These are phyloP conservation scores for Gallinago paraguaiae DNA, from an alignment of 2,113 vertebrate genomes.

Conservation along the genomic window DNA sequence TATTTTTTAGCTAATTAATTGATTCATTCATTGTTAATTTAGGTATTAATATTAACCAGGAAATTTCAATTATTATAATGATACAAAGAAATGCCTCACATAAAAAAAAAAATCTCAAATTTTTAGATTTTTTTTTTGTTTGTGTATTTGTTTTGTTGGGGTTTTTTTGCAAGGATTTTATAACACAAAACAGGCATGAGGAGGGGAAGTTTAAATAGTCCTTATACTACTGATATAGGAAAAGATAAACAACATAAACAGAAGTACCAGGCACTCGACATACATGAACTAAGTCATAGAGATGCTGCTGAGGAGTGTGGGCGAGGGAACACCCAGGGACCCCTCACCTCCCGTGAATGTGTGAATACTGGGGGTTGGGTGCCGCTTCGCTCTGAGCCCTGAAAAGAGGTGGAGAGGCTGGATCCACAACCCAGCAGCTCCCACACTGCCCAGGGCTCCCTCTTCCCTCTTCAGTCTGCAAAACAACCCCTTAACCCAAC, in stretches of 20 bases:
- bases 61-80: not conserved
- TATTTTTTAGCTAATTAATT: not conserved
- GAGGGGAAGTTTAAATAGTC: not conserved
- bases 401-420: not conserved
- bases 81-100: not conserved
- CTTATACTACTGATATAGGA: not conserved
- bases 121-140: not conserved
- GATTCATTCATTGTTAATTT: not conserved
- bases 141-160: not conserved
- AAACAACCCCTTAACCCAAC: fast-evolving
- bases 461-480: not conserved
- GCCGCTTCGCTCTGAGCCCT: not conserved
- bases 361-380: not conserved
- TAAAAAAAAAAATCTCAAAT: not conserved
- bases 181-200: not conserved
- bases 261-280: not conserved
- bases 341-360: not conserved
- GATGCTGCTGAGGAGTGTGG: not conserved
- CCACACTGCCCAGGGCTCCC: not conserved
- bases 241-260: not conserved
- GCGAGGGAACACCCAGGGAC: not conserved
- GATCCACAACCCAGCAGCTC: not conserved
- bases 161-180: not conserved
- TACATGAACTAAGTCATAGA: no score
- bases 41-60: not conserved